These are phyloP conservation scores for Siniperca undulata DNA, from an alignment of 2,797 vertebrate genomes.

Conservation along the genomic window DNA sequence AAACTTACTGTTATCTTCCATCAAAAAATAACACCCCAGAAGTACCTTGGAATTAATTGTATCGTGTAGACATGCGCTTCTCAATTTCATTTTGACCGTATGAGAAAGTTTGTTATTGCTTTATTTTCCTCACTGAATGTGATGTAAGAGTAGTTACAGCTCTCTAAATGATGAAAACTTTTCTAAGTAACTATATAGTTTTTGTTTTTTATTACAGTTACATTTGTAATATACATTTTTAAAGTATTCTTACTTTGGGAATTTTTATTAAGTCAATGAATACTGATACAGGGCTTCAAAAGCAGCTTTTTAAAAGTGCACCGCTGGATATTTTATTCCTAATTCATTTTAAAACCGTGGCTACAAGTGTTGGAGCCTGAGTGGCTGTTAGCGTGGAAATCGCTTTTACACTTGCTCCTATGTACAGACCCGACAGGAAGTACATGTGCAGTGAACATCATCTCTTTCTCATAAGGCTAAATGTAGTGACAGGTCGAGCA, in stretches of 20 bases:
- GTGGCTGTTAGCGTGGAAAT: conserved; percentile 27
- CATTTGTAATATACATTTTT: neutral
- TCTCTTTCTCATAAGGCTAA: conserved; percentile 75
- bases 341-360: conserved; percentile 1
- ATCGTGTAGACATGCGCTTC: conserved; percentile 8
- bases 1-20: neutral
- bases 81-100: conserved; percentile 28
- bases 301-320: conserved; percentile 5
- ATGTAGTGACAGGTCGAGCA: conserved; percentile 78
- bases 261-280: neutral
- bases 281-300: neutral
- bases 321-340: neutral
- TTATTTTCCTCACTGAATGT: conserved; percentile 8
- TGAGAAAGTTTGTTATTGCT: conserved; percentile 37
- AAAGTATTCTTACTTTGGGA: neutral
- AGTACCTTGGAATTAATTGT: neutral
- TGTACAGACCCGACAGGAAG: conserved; percentile 76
- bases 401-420: conserved; percentile 48
- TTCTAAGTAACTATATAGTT: neutral
- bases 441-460: conserved; percentile 70
- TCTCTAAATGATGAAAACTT: conserved; percentile 1
- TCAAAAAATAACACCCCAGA: neutral
- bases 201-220: neutral
- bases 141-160: neutral
- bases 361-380: neutral